These are phyloP conservation scores for Pelosia muscerda DNA, from an alignment of 2,888 invertebrate species.

Conservation along the genomic window DNA sequence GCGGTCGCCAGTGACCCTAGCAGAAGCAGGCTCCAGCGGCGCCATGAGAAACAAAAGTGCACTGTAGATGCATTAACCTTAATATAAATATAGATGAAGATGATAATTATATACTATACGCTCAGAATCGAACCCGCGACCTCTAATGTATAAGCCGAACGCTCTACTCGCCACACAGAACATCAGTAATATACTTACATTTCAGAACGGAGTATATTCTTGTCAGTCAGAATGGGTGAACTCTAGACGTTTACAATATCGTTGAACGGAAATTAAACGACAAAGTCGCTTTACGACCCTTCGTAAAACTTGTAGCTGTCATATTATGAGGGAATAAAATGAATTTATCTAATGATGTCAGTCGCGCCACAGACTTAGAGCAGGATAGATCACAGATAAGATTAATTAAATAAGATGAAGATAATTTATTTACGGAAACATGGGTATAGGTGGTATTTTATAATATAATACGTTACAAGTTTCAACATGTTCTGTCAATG, in stretches of 20 bases:
- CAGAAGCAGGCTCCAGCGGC: no score
- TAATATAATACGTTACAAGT: no score
- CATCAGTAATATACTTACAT: background rate
- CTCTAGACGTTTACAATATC: background rate
- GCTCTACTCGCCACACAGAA: background rate
- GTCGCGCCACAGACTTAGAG: background rate
- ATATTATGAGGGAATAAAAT: background rate
- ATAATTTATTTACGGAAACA: no score
- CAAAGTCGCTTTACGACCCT: conserved; percentile 1
- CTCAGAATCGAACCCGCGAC: background rate
- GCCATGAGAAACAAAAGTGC: no score
- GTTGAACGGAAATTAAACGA: background rate
- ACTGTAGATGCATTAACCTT: no score
- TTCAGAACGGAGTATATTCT: background rate
- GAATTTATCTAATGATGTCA: background rate
- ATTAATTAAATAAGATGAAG: background rate
- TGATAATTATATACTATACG: no score
- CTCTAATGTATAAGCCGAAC: background rate
- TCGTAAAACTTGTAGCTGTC: conserved; percentile 4
- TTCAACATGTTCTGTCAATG: no score
- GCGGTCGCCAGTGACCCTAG: no score
- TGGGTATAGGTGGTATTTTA: no score
- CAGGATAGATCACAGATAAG: background rate
- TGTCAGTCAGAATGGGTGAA: background rate
- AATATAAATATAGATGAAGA: no score